A percentile compares a stretch with the other conserved stretches of the same genome.
These are phyloP conservation scores for Uria lomvia DNA, from an alignment of 2,113 vertebrate species.

Conservation along the genomic window DNA sequence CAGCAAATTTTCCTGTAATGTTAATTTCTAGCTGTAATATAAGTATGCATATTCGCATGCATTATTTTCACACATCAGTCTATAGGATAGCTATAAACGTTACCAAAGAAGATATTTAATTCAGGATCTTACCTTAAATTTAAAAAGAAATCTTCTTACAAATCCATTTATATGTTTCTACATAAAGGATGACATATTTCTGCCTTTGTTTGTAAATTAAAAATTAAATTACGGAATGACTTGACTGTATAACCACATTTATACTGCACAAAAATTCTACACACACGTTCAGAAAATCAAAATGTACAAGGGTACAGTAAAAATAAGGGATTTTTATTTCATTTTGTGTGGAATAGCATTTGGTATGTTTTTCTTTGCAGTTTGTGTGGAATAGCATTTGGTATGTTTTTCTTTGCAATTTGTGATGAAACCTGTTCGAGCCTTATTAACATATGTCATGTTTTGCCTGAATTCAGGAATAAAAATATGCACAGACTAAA, in stretches of 20 bases:
- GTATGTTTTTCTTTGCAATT: background rate
- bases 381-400: background rate
- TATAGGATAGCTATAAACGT: background rate
- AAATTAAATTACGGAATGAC: background rate
- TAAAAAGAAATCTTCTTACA: background rate
- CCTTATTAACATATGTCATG: background rate
- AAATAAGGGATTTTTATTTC: background rate
- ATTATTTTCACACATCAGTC: background rate
- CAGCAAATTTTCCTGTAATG: background rate
- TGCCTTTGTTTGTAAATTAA: background rate
- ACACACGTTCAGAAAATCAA: background rate
- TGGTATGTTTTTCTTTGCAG: background rate
- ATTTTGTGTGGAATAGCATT: background rate
- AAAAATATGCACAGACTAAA: background rate
- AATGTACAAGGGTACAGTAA: background rate
- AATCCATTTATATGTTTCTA: background rate
- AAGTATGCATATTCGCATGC: background rate
- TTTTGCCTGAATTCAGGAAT: background rate
- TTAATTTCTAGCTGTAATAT: background rate
- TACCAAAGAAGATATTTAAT: background rate
- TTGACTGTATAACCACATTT: background rate
- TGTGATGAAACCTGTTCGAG: background rate
- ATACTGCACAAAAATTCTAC: background rate
- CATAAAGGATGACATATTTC: background rate
- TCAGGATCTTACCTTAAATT: background rate